Evolutionary conservation across 2,113 vertebrate genomes (phyloP).

Genomic region (Equus przewalskii): DNA sequence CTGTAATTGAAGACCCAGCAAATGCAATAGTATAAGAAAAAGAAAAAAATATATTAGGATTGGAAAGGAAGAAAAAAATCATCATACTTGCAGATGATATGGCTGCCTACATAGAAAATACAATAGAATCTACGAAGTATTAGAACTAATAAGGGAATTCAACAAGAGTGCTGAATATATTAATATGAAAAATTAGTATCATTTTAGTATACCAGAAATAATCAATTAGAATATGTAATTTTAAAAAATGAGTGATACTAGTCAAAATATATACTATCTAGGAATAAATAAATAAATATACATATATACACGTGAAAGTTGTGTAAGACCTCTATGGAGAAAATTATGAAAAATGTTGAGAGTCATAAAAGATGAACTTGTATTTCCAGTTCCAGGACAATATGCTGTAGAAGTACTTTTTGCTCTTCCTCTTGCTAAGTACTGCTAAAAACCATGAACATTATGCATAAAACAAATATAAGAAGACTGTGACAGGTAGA

Average conservation of each 20-base stretch:
- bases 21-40: neutral
- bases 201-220: neutral
- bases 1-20: neutral
- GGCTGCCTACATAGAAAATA: neutral
- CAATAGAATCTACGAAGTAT: neutral
- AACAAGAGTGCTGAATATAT: neutral
- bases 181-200: neutral
- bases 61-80: neutral
- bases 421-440: neutral
- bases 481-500: neutral
- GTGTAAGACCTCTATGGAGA: neutral
- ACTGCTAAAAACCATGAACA: neutral
- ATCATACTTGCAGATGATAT: neutral
- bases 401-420: neutral
- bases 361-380: slow-evolving; percentile 9
- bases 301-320: neutral
- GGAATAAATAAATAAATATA: neutral
- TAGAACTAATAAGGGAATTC: neutral
- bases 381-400: slow-evolving; percentile 23
- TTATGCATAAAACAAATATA: neutral
- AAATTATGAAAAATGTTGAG: neutral
- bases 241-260: neutral
- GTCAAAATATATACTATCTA: neutral
- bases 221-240: neutral
- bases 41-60: neutral